A percentile compares a stretch with the other conserved stretches of the same genome.
Evolutionary conservation across 2,797 vertebrate genomes (phyloP).

Genomic region (Fistularia commersonii): DNA sequence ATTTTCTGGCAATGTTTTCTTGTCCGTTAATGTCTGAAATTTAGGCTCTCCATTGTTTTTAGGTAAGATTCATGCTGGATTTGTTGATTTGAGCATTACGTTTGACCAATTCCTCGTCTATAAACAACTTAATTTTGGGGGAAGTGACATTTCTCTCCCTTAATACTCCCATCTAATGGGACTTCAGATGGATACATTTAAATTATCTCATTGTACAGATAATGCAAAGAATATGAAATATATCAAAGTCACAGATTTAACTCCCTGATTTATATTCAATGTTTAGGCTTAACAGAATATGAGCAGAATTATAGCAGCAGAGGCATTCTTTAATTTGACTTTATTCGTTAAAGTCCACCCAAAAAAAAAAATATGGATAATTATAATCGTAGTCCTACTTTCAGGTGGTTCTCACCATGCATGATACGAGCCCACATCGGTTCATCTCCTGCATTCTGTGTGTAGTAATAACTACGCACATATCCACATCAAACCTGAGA

Average conservation of each 20-base stretch:
- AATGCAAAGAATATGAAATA: too few species aligned
- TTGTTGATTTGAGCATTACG: constrained; percentile 10
- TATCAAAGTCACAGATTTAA: too few species aligned
- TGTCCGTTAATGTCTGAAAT: constrained; percentile 29
- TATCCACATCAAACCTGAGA: constrained; percentile 68
- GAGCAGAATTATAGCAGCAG: constrained; percentile 20
- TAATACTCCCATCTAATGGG: too few species aligned
- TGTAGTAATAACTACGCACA: constrained; percentile 65
- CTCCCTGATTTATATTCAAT: too few species aligned
- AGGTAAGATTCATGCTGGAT: constrained; percentile 13
- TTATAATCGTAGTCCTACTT: constrained; percentile 31
- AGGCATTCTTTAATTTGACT: constrained; percentile 8
- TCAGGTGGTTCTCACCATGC: constrained; percentile 52
- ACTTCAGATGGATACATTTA: too few species aligned
- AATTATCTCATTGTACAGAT: too few species aligned
- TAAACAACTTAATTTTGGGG: too few species aligned
- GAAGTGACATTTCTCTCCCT: too few species aligned
- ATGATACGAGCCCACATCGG: constrained; percentile 59
- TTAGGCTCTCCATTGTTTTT: constrained; percentile 22
- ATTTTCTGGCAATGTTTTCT: constrained; percentile 37
- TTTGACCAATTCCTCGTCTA: too few species aligned
- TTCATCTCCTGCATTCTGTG: constrained; percentile 48
- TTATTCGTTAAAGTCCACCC: too few species aligned
- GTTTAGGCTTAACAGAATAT: too few species aligned
- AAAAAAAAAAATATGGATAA: too few species aligned